These are phyloP conservation scores for Hylomyscus alleni DNA, from an alignment of 2,797 vertebrate genomes.

Conservation along the genomic window DNA sequence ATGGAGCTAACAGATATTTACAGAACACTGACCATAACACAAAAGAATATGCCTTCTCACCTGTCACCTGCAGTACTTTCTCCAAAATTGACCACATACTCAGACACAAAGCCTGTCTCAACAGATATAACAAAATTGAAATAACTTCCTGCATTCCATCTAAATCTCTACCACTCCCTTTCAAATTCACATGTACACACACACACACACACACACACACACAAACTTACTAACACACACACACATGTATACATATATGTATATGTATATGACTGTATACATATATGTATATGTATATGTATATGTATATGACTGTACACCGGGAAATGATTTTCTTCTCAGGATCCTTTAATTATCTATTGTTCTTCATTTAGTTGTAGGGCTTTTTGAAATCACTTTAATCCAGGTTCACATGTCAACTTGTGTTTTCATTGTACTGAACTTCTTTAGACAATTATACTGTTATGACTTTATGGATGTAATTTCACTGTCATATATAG, in stretches of 20 bases:
- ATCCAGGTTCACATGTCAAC: background rate
- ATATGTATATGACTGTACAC: background rate
- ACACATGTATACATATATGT: no score
- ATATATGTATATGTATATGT: no score
- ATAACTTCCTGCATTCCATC: background rate
- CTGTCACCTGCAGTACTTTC: background rate
- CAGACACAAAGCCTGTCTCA: background rate
- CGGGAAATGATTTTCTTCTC: background rate
- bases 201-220: background rate
- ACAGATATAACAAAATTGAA: background rate
- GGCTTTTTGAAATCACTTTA: background rate
- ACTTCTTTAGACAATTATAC: background rate
- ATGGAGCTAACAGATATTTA: background rate
- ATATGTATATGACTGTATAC: no score
- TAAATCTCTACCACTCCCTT: background rate
- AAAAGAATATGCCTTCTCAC: background rate
- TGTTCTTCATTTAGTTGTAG: background rate
- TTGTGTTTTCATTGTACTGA: background rate
- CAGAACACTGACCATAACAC: background rate
- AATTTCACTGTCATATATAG: background rate
- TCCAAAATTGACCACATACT: background rate
- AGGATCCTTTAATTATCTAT: background rate
- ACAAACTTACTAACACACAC: background rate
- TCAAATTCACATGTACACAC: background rate
- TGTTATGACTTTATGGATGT: background rate